phyloP scores from a whole-genome alignment of 1,140 invertebrate species.

The Samia ricini region DNA sequence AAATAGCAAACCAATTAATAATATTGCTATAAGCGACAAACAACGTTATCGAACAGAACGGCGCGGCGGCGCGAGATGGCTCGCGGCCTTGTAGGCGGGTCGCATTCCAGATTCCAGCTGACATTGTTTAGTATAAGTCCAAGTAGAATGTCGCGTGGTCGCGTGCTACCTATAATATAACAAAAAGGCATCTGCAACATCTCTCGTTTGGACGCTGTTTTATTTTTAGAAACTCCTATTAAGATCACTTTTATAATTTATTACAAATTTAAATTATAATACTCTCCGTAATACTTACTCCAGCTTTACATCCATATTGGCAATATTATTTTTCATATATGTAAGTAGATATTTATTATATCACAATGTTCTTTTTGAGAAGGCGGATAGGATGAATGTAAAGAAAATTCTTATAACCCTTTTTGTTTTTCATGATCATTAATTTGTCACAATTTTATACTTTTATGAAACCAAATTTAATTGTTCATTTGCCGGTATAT shows the following conservation, averaged over 20 bases:
- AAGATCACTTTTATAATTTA: not conserved
- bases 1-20: not conserved
- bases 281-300: no score
- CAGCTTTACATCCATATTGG: no score
- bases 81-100: conserved; percentile 66
- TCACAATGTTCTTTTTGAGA: no score
- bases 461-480: no score
- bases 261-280: not conserved
- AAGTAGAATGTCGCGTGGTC: conserved; percentile 28
- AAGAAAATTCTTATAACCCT: no score
- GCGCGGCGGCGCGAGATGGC: conserved; percentile 36
- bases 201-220: conserved; percentile 12
- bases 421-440: no score
- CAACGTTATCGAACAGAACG: conserved; percentile 12
- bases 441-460: no score
- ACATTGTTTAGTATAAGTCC: conserved; percentile 56
- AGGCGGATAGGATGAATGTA: no score
- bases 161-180: conserved; percentile 23
- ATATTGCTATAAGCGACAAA: not conserved
- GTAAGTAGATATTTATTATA: no score
- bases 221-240: conserved; percentile 20
- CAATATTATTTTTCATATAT: no score
- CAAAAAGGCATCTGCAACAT: conserved; percentile 19
- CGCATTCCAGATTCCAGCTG: conserved; percentile 68
- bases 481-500: no score